phyloP scores from a whole-genome alignment of 2,113 vertebrate genomes.

The Callocephalon fimbriatum region DNA sequence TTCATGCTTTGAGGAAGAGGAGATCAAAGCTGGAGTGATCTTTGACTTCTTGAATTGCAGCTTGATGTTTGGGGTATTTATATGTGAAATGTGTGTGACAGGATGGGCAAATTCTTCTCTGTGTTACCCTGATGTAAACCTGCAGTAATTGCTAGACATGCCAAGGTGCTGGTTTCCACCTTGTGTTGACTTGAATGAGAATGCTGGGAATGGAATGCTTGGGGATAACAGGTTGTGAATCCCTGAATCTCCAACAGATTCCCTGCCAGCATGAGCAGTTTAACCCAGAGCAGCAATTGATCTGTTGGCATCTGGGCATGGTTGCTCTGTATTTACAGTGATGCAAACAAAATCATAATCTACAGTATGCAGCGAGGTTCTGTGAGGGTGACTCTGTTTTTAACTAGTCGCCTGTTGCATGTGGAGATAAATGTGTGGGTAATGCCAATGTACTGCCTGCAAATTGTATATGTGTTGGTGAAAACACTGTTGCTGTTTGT shows the following conservation, averaged over 20 bases:
- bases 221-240: not conserved
- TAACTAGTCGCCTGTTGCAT: not conserved
- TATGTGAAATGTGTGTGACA: not conserved
- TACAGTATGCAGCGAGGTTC: not conserved
- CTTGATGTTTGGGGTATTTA: not conserved
- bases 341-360: not conserved
- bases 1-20: not conserved
- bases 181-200: accelerated
- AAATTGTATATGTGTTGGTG: not conserved
- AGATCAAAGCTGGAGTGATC: not conserved
- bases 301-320: not conserved
- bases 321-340: not conserved
- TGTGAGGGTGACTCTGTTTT: not conserved
- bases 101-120: not conserved
- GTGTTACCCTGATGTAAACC: not conserved
- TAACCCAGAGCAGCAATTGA: not conserved
- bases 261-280: not conserved
- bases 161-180: not conserved
- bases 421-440: not conserved
- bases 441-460: not conserved
- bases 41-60: not conserved
- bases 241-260: not conserved
- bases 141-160: not conserved
- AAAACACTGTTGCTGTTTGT: conserved; percentile 31
- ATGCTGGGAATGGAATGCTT: accelerated